Conservation (phyloP, 2,113 vertebrate species). For the Alectura lathami region DNA sequence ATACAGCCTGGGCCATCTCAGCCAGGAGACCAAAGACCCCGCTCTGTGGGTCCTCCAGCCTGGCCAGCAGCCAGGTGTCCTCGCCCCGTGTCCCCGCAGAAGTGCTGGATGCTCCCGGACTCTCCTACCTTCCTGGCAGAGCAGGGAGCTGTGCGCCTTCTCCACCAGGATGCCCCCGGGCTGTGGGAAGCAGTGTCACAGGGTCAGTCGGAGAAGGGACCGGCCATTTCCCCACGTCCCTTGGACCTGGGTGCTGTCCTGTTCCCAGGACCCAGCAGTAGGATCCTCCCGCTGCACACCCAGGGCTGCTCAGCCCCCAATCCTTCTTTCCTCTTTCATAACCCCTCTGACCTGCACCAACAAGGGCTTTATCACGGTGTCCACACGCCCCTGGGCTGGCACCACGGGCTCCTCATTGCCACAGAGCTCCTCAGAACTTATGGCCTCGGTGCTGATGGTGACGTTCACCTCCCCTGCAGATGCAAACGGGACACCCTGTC, state of each 20-base stretch:
- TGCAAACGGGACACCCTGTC: accelerated
- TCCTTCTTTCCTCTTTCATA: neutral
- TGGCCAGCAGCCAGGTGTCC: neutral
- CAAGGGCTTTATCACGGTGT: conserved; percentile 51
- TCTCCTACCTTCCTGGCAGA: conserved; percentile 53
- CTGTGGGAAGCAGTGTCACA: conserved; percentile 2
- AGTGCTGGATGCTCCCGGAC: accelerated
- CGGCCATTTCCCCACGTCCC: neutral
- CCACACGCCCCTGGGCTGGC: neutral
- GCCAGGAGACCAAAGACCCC: neutral
- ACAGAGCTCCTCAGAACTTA: conserved; percentile 25
- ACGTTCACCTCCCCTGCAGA: conserved; percentile 42
- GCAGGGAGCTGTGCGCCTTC: conserved; percentile 53
- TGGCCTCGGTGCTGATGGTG: neutral
- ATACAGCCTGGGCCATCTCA: neutral
- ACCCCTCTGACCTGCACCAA: conserved; percentile 42
- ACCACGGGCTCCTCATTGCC: conserved; percentile 5
- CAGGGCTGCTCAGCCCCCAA: neutral
- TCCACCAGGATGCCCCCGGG: conserved; percentile 41
- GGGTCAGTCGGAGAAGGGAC: neutral
- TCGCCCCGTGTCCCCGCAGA: accelerated
- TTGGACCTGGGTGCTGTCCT: accelerated
- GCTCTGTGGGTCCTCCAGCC: neutral
- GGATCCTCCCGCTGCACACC: neutral
- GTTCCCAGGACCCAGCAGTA: neutral